Evolutionary conservation across 2,888 invertebrate species (phyloP), one percentile per base, ranked within the genome.

Genomic region (Eristalis pertinax): DNA sequence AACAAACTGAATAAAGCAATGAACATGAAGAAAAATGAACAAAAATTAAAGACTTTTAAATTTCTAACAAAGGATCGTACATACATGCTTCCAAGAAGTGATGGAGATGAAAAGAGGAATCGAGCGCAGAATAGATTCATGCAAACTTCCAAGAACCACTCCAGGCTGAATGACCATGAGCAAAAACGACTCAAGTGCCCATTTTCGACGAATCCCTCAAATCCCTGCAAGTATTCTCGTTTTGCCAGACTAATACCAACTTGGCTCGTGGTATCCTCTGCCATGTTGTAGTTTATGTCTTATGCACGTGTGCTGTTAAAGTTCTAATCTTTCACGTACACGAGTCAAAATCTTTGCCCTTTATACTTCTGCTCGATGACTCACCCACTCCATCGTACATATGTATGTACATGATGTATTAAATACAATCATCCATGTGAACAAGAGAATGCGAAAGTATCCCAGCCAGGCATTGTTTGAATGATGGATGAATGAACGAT

Each of bases 401-500:
- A n/a, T 19, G 43, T 2, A 2, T 43, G n/a, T n/a, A 43, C 43
- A 19, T 2, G 1, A 50, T 19, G 50, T 19, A 19, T 19, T 50
- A 19, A 50, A 19, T 50, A 7, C 50, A 50, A 19, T 7, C 50
- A 50, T 50, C 19, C 50, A 50, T 50, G n/a, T n/a, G 43, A 50
- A 19, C 43, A 50, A 4, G 43, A 19, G 43, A 50, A 50, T 19
- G 50, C 0, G 50, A 19, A 19, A 50, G 19, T 50, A 50, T 8
- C 50, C 19, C 50, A 50, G 50, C 50, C 50, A 19, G n/a, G 50
- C 19, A 50, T 50, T 19, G 50, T 50, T 50, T 8, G 50, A 50
- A 10, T 19, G 19, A 50, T 8, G 50, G 19, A 50, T 50, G 50
- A 50, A 50, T 50, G 50, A 67, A 67, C 65, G 64, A 67, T 74